Evolutionary conservation across 2,113 vertebrate genomes (phyloP), one percentile per base, ranked within the genome.

Genomic region (Rattus norvegicus): DNA sequence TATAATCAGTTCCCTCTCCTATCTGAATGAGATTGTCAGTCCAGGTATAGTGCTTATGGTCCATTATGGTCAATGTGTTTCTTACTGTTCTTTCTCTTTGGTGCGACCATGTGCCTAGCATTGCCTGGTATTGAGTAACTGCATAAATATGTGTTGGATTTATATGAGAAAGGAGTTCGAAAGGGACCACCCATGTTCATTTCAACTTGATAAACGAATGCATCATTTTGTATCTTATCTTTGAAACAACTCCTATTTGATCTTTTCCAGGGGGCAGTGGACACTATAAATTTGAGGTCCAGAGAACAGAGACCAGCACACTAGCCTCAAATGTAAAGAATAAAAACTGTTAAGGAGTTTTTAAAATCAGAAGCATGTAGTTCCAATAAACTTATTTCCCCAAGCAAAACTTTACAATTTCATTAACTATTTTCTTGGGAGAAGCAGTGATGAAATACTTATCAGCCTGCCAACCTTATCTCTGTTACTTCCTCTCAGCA

Each of bases 11-110:
- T 84, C 28, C 19, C 24, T 72, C 83, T 72, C 52, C 30, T 13
- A 14, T 20, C 81, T 72, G 59, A 30, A 86, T 83, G 13, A n/a
- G 26, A 14, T 17, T n/a, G 17, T 93, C 39, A 86, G 13, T n/a
- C 19, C 24, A 19, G 7, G 11, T 52, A 56, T 36, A 30, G 91
- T 87, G 43, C 83, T 65, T 77, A 43, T 10, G 52, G 80, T n/a
- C 9, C 17, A 26, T 63, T 6, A 70, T 28, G 36, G 24, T 22
- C 67, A 72, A 19, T 13, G 36, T 17, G 7, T 91, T 94, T 95
- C 76, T 28, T 79, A 16, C 63, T 7, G 5, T 92, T 89, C 61
- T 67, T 93, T 96, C 67, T 87, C 93, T 52, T 77, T 81, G 36
- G 4, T 90, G 19, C 61, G 36, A n/a, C 14, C 17, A 69, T 59